Evolutionary conservation across 2,888 invertebrate genomes (phyloP).

Genomic region (Steinernema hermaphroditum): DNA sequence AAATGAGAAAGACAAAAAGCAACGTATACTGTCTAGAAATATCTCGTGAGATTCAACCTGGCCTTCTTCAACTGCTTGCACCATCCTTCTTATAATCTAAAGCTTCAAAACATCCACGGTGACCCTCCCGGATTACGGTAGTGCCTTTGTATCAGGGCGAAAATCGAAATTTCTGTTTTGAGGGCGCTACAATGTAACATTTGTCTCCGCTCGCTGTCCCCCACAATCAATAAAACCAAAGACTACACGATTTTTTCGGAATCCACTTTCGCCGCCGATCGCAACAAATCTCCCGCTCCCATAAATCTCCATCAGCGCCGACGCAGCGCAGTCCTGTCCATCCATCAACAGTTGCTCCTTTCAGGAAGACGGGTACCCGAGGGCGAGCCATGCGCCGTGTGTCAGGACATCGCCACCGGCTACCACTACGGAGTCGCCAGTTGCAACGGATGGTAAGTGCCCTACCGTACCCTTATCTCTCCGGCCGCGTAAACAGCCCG

Average conservation of each 20-base stretch:
- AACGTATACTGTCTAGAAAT: too few relatives aligned
- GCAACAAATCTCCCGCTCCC: constrained; percentile 29
- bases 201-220: too few relatives aligned
- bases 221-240: constrained; percentile 20
- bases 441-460: constrained; percentile 62
- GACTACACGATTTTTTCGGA: neutral
- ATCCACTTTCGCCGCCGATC: neutral
- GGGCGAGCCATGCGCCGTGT: constrained; percentile 64
- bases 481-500: too few relatives aligned
- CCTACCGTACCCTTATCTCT: constrained; percentile 31
- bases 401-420: constrained; percentile 64
- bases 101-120: too few relatives aligned
- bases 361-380: constrained; percentile 30
- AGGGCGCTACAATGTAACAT: too few relatives aligned
- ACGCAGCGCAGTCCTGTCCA: neutral
- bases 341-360: constrained; percentile 16
- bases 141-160: too few relatives aligned
- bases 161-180: too few relatives aligned
- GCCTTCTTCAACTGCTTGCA: too few relatives aligned
- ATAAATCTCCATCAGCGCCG: constrained; percentile 27
- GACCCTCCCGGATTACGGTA: too few relatives aligned
- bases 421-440: constrained; percentile 56
- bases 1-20: too few relatives aligned
- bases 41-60: too few relatives aligned
- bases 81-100: too few relatives aligned